Evolutionary conservation across 1,140 invertebrate species (phyloP), one percentile per base, ranked within the genome.

Genomic region (Gryon sp.): DNA sequence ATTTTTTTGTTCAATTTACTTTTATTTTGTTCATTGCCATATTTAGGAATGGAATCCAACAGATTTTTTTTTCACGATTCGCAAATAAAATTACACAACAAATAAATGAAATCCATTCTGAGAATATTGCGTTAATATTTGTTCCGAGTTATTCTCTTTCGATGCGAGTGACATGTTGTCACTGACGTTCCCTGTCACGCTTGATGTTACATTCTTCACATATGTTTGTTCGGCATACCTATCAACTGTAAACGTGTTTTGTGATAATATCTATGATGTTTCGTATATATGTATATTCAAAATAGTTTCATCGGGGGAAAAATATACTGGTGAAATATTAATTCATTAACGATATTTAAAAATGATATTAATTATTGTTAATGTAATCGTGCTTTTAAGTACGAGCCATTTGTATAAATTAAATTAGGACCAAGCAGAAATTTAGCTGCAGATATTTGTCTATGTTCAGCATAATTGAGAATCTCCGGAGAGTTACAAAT

Each of bases 391-490:
- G 15, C 41, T 55, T 63, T 50, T 63, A 32, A 28, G 4, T 20
- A 18, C 12, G 12, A 6, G 8, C 40, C 41, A 69, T 69, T 68
- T 34, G 63, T 76, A 76, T 73, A 30, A 76, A 66, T 76, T 66
- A 55, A 74, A 80, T 76, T 63, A 63, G 36, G 32, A 30, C 30
- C 43, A 43, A 46, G 50, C 18, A 11, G 28, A 75, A 73, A 78
- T 78, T 66, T 68, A 28, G 30, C 57, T 32, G 57, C 22, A 52
- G 63, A 22, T 74, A 78, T 78, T 78, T 78, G 76, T 74, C 63
- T 78, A 73, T 74, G 76, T 73, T 65, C 55, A 69, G 30, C 63
- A 73, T 73, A 78, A 78, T 74, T 78, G 68, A 74, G 57, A 78
- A 63, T 75, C 72, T 59, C 62, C 14, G 5, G 69, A 50, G 76